A percentile compares a stretch with the other conserved stretches of the same genome.
These are phyloP conservation scores for Neogale vison DNA, from an alignment of 2,113 vertebrate genomes.

Conservation along the genomic window DNA sequence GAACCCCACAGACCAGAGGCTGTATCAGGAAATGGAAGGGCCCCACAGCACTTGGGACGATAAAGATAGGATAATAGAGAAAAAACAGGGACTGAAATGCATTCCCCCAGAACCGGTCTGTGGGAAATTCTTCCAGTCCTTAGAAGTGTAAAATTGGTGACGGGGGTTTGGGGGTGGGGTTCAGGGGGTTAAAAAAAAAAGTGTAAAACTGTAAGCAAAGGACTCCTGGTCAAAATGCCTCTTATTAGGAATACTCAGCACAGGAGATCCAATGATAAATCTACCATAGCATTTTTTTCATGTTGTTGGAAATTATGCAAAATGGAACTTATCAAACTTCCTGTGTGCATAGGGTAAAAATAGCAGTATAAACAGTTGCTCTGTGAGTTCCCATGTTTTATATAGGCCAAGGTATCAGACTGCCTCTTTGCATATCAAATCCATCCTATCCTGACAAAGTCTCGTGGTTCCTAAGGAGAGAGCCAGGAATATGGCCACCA, in stretches of 20 bases:
- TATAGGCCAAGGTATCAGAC: not conserved
- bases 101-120: not conserved
- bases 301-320: not conserved
- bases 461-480: not conserved
- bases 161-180: too few species aligned
- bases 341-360: not conserved
- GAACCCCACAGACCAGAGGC: not conserved
- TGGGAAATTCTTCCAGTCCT: not conserved
- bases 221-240: not conserved
- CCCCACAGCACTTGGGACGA: not conserved
- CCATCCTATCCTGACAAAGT: not conserved
- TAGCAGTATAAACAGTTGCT: not conserved
- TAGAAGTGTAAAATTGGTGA: not conserved
- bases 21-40: not conserved
- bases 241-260: not conserved
- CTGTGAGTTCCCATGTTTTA: not conserved
- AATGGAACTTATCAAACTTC: slow-evolving; percentile 7
- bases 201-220: not conserved
- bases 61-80: not conserved
- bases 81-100: not conserved
- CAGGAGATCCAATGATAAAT: not conserved
- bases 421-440: not conserved
- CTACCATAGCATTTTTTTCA: not conserved
- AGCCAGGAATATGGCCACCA: not conserved
- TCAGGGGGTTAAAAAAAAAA: not conserved